phyloP scores from a whole-genome alignment of 2,113 vertebrate genomes.

The Micronycteris hirsuta region DNA sequence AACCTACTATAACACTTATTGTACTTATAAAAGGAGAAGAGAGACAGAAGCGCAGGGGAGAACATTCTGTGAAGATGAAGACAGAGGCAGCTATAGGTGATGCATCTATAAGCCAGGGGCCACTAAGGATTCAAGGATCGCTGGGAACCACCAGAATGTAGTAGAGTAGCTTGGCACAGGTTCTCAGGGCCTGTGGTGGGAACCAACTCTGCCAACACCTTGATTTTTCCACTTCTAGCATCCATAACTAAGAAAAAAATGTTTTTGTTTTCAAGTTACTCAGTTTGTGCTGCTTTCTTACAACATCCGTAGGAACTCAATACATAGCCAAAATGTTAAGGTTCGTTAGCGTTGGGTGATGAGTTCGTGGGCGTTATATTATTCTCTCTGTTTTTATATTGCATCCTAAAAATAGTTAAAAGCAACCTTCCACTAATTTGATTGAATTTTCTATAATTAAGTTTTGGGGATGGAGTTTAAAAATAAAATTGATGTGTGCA shows the following conservation, averaged over 20 bases:
- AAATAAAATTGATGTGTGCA: background rate
- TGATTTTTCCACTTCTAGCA: background rate
- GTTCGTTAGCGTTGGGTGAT: background rate
- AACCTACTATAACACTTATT: background rate
- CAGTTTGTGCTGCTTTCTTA: background rate
- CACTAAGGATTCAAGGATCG: too few relatives aligned
- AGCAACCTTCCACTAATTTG: background rate
- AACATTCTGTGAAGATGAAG: background rate
- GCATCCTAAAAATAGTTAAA: background rate
- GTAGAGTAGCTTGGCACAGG: background rate
- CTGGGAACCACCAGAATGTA: background rate
- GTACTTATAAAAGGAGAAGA: background rate
- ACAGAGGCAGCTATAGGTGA: background rate
- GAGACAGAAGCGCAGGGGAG: background rate
- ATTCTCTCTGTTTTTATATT: background rate
- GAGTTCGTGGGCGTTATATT: background rate
- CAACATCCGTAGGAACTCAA: background rate
- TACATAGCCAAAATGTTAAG: background rate
- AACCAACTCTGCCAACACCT: background rate
- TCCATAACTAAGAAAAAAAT: background rate
- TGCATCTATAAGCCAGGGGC: fast-evolving
- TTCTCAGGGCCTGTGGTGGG: background rate
- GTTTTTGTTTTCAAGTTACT: background rate
- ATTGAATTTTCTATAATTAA: background rate
- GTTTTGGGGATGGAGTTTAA: background rate